Evolutionary conservation across 2,797 vertebrate genomes (phyloP).

Genomic region (Chelonia mydas): DNA sequence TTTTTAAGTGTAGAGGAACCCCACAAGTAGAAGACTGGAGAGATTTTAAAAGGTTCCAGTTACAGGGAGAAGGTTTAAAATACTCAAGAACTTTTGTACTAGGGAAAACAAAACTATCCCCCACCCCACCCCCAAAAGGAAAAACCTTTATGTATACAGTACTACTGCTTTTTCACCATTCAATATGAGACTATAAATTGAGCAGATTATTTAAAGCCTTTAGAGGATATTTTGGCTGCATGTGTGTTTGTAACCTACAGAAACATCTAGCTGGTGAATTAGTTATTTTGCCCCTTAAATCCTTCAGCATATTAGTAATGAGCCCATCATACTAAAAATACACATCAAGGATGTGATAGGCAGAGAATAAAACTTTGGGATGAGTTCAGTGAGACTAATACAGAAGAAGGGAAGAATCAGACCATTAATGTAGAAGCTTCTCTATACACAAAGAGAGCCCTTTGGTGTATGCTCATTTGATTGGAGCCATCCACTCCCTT

Average conservation of each 20-base stretch:
- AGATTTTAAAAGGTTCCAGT: background rate
- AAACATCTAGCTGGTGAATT: background rate
- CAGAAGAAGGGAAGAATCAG: background rate
- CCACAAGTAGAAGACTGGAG: background rate
- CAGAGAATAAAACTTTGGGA: background rate
- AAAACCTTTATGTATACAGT: background rate
- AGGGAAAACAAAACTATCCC: background rate
- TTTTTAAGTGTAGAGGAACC: background rate
- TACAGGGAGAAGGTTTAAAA: background rate
- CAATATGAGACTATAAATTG: background rate
- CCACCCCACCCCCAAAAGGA: background rate
- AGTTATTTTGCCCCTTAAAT: background rate
- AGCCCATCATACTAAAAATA: background rate
- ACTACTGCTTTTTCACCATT: background rate
- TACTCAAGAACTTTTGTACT: background rate
- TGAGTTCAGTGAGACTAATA: background rate
- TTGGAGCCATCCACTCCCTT: background rate
- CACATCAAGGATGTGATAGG: background rate
- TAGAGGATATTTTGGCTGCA: background rate
- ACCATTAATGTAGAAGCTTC: background rate
- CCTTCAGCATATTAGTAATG: background rate
- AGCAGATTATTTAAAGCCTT: background rate
- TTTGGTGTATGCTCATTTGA: accelerated
- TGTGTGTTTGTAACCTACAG: background rate
- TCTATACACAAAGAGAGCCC: background rate